Evolutionary conservation across 2,888 invertebrate genomes (phyloP), one percentile per base, ranked within the genome.

Genomic region (Eupithecia subumbrata): DNA sequence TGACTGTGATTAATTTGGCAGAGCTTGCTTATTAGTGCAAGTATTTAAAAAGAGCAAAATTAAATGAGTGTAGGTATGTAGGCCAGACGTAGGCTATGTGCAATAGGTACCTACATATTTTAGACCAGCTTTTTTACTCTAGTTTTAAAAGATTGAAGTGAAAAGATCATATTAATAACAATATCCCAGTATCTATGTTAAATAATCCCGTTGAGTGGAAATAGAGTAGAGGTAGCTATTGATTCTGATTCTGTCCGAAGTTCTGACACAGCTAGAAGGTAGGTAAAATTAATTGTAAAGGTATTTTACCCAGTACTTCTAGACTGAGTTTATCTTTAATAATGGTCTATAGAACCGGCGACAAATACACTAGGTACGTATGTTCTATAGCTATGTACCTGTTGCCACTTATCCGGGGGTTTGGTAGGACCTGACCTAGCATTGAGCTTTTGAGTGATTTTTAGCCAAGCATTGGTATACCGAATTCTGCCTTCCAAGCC

Each of bases 321-420:
- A 48, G 18, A 8, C 48, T n/a, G n/a, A 52, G 7, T 48, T 7
- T 7, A 48, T 4, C 2, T 16, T 18, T 16, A 45, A 16, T 30
- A 18, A 7, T 48, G 18, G 14, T 43, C 43, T 43, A 5, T 16
- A 18, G 5, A 37, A 48, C 5, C 16, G 1, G 16, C 16, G 16
- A 18, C 48, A 43, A 43, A 43, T 43, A 43, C 43, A 40, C 40
- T 34, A 40, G 40, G 40, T 48, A 48, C 18, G 7, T 45, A 45
- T 48, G 48, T 3, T 52, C 0, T 52, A 18, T 1, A 56, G 22
- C 11, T 56, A 12, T 22, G 25, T 80, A 89, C 91, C 88, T 91
- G 91, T 81, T 91, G 91, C 91, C 91, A 91, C 82, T 91, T 91
- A 82, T 89, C 89, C n/a, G 91, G 91, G 45, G 91, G 91, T 80